phyloP scores from a whole-genome alignment of 2,888 invertebrate species.

The Eupithecia tripunctaria region DNA sequence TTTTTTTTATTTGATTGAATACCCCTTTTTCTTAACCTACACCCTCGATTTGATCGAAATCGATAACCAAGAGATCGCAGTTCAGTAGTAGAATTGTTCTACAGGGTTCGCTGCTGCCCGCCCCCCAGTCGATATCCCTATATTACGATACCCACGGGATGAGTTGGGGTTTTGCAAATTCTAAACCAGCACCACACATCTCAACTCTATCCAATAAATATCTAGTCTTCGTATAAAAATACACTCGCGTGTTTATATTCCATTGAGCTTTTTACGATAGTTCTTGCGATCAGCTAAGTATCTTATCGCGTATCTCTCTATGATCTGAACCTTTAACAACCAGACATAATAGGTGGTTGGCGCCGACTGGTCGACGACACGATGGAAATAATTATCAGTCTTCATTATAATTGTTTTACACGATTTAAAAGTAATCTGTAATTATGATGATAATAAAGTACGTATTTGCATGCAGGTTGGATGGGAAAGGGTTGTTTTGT shows the following conservation, averaged over 20 bases:
- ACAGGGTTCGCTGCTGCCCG: too few species aligned
- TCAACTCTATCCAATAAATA: too few species aligned
- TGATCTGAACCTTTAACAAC: conserved; percentile 20
- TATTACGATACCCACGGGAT: too few species aligned
- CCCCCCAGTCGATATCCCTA: too few species aligned
- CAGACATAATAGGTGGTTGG: conserved; percentile 42
- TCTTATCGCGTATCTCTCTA: conserved; percentile 17
- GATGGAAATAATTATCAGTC: conserved; percentile 36
- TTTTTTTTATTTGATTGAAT: too few species aligned
- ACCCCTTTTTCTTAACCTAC: too few species aligned
- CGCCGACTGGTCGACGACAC: conserved; percentile 40
- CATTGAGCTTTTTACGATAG: conserved; percentile 14
- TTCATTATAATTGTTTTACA: conserved; percentile 24
- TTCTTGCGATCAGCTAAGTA: conserved; percentile 12
- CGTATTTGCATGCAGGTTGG: conserved; percentile 14
- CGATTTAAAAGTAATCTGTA: neutral
- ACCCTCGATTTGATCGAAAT: too few species aligned
- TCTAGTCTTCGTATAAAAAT: neutral
- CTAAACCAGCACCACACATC: too few species aligned
- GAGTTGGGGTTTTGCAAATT: too few species aligned
- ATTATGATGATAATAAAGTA: conserved; percentile 10
- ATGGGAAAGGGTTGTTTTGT: conserved; percentile 9
- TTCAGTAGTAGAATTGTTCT: too few species aligned
- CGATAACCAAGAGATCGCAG: too few species aligned
- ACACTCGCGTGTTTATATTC: conserved; percentile 4